Conservation (phyloP, 2,888 invertebrate species). For the Mythimna ferrago region DNA sequence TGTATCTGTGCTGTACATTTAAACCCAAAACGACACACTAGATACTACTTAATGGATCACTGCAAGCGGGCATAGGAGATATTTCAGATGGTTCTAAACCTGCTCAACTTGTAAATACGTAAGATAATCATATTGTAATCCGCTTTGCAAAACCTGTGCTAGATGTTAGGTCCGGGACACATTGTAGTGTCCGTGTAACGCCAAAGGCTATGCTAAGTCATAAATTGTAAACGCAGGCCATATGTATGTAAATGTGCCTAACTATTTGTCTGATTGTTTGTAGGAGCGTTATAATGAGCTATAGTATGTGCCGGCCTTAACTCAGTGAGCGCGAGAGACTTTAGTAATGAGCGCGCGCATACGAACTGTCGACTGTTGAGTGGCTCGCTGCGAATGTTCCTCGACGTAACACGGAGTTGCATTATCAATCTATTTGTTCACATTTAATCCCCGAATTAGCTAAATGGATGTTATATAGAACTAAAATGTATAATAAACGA, state of each 20-base stretch:
- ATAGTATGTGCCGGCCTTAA: slow-evolving; percentile 61
- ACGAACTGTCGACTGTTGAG: slow-evolving; percentile 4
- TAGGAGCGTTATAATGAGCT: slow-evolving; percentile 55
- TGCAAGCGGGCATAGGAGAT: slow-evolving; percentile 5
- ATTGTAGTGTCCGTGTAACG: slow-evolving; percentile 58
- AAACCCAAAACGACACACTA: slow-evolving; percentile 9
- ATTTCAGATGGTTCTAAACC: slow-evolving; percentile 18
- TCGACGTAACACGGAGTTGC: slow-evolving; percentile 26
- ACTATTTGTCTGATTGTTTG: slow-evolving; percentile 47
- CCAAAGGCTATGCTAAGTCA: slow-evolving; percentile 66
- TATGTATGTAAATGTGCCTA: slow-evolving; percentile 47
- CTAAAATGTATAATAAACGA: slow-evolving; percentile 11
- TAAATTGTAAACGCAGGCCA: slow-evolving; percentile 57
- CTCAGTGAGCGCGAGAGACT: slow-evolving; percentile 21
- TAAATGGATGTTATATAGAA: slow-evolving; percentile 3
- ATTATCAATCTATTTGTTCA: slow-evolving; percentile 53
- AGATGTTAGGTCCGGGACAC: slow-evolving; percentile 53
- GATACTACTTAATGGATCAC: slow-evolving; percentile 5
- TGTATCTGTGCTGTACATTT: slow-evolving; percentile 29
- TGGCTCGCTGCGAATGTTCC: slow-evolving; percentile 47
- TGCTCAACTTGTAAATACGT: slow-evolving; percentile 60
- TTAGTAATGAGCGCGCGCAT: slow-evolving; percentile 9
- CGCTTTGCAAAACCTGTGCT: slow-evolving; percentile 41
- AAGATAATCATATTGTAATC: slow-evolving; percentile 29
- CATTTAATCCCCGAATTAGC: slow-evolving; percentile 16